phyloP scores from a whole-genome alignment of 2,113 vertebrate genomes.

The Galemys pyrenaicus region DNA sequence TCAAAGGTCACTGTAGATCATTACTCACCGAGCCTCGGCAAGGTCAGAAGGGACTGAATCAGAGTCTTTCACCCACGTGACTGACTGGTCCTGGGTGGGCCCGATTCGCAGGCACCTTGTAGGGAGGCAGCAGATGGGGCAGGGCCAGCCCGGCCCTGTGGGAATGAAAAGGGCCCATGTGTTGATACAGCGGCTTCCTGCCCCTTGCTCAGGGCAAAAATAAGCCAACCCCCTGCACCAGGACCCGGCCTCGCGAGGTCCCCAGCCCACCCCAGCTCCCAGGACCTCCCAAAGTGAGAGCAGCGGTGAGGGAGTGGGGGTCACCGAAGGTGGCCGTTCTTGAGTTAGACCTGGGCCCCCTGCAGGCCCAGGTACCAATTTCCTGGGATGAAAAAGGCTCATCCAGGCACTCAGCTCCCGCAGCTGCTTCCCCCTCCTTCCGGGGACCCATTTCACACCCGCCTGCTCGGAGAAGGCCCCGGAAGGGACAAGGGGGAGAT shows the following conservation, averaged over 20 bases:
- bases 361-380: not conserved
- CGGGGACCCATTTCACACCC: not conserved
- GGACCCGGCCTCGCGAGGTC: not conserved
- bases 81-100: not conserved
- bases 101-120: not conserved
- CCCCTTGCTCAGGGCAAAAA: not conserved
- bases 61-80: not conserved
- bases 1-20: no score
- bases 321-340: not conserved
- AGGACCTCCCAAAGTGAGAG: not conserved
- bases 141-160: not conserved
- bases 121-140: not conserved
- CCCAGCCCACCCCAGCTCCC: not conserved
- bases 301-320: not conserved
- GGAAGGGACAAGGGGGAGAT: not conserved
- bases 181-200: not conserved
- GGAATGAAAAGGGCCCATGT: not conserved
- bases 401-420: not conserved
- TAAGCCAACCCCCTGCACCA: fast-evolving
- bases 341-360: not conserved
- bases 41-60: no score
- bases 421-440: not conserved
- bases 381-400: not conserved
- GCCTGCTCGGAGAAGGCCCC: not conserved
- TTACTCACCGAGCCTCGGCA: no score